phyloP scores from a whole-genome alignment of 2,113 vertebrate species.

The Pteropus alecto region DNA sequence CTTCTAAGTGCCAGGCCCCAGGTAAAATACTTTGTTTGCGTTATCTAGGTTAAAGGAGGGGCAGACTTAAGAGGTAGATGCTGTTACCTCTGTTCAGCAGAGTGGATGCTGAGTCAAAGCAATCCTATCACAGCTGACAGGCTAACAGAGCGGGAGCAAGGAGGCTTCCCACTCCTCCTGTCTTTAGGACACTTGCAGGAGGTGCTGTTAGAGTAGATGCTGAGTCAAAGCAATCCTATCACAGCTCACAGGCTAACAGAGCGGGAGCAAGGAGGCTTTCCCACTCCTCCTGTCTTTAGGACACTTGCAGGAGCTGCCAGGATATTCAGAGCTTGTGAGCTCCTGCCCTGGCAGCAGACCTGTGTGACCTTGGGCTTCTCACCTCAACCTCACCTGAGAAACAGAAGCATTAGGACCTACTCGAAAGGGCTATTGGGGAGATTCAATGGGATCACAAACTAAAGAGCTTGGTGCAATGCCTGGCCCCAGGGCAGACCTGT shows the following conservation, averaged over 20 bases:
- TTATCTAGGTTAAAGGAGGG: not conserved
- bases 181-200: not conserved
- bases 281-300: not conserved
- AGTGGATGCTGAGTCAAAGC: not conserved
- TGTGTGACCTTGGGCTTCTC: not conserved
- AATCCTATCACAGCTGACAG: not conserved
- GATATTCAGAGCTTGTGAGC: not conserved
- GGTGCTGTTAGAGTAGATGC: accelerated
- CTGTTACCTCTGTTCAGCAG: not conserved
- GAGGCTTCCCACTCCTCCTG: not conserved
- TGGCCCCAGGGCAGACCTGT: not conserved
- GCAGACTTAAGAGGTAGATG: not conserved
- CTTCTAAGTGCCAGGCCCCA: not conserved
- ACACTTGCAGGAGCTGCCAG: not conserved
- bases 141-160: not conserved
- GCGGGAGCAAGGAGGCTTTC: not conserved
- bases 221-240: not conserved
- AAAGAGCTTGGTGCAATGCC: not conserved
- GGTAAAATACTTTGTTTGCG: not conserved
- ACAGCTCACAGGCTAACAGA: not conserved
- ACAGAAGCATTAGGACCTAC: not conserved
- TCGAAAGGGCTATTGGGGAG: not conserved
- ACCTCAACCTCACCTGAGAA: not conserved
- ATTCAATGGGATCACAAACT: accelerated
- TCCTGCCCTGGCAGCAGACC: not conserved